phyloP scores from a whole-genome alignment of 1,140 invertebrate species.

The Diorhabda sublineata region DNA sequence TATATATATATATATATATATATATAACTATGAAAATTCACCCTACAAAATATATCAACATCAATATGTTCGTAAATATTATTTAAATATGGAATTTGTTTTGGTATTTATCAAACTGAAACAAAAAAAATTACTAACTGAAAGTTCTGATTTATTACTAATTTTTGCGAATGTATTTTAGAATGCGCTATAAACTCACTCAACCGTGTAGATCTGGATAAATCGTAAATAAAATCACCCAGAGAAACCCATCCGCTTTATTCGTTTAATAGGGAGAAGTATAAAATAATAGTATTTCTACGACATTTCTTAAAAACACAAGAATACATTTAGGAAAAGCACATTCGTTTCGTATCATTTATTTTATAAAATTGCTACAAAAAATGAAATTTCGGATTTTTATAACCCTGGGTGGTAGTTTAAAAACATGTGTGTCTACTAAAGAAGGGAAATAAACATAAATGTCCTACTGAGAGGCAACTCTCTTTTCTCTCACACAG shows the following conservation, averaged over 20 bases:
- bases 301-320: conserved; percentile 20
- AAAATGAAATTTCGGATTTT: conserved; percentile 40
- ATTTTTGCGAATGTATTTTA: too few species aligned
- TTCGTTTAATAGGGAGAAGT: conserved; percentile 8
- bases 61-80: too few species aligned
- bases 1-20: too few species aligned
- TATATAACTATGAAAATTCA: too few species aligned
- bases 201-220: conserved; percentile 10
- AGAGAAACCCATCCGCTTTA: conserved; percentile 7
- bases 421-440: conserved; percentile 35
- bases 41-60: too few species aligned
- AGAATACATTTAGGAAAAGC: conserved; percentile 45
- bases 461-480: conserved; percentile 29
- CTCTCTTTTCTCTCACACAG: not conserved
- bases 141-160: too few species aligned
- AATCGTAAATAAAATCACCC: conserved; percentile 19
- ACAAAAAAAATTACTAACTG: too few species aligned
- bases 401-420: conserved; percentile 31
- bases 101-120: too few species aligned
- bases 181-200: not conserved
- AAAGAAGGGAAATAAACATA: conserved; percentile 29
- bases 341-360: conserved; percentile 45
- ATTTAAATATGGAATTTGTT: too few species aligned
- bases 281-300: conserved; percentile 19
- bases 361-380: conserved; percentile 42